phyloP scores from a whole-genome alignment of 2,888 invertebrate species.

The Tuta absoluta region DNA sequence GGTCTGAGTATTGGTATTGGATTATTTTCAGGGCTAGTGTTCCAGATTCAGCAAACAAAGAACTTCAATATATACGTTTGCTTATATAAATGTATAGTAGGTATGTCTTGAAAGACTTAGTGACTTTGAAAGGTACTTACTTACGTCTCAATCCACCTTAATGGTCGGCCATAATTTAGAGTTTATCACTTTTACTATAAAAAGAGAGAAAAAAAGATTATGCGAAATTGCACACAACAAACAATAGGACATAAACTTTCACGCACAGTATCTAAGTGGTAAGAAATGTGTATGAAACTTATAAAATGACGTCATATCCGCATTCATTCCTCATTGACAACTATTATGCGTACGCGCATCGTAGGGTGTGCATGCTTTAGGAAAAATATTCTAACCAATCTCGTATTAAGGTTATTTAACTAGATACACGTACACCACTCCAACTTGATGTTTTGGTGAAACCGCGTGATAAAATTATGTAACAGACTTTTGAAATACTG shows the following conservation, averaged over 20 bases:
- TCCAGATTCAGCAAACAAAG: neutral
- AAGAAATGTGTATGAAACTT: constrained; percentile 17
- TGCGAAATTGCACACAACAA: constrained; percentile 1
- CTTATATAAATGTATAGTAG: too few species aligned
- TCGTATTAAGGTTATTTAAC: neutral
- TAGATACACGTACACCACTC: too few species aligned
- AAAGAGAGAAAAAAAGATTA: neutral
- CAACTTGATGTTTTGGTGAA: too few species aligned
- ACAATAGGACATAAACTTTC: constrained; percentile 20
- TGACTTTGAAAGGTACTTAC: neutral
- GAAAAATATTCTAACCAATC: constrained; percentile 29
- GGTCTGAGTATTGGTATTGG: neutral
- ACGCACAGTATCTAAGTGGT: constrained; percentile 9
- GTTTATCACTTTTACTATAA: neutral
- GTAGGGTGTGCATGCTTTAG: constrained; percentile 31
- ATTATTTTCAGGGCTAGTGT: neutral
- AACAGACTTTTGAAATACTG: too few species aligned
- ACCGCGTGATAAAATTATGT: too few species aligned
- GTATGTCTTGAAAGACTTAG: too few species aligned
- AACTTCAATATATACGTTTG: too few species aligned
- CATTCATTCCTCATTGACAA: constrained; percentile 28
- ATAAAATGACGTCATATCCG: constrained; percentile 36
- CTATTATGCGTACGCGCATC: constrained; percentile 30
- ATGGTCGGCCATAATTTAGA: neutral
- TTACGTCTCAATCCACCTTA: too few species aligned